A percentile compares a stretch with the other conserved stretches of the same genome.
These are phyloP conservation scores for Clunio marinus DNA, from an alignment of 2,888 invertebrate genomes.

Conservation along the genomic window DNA sequence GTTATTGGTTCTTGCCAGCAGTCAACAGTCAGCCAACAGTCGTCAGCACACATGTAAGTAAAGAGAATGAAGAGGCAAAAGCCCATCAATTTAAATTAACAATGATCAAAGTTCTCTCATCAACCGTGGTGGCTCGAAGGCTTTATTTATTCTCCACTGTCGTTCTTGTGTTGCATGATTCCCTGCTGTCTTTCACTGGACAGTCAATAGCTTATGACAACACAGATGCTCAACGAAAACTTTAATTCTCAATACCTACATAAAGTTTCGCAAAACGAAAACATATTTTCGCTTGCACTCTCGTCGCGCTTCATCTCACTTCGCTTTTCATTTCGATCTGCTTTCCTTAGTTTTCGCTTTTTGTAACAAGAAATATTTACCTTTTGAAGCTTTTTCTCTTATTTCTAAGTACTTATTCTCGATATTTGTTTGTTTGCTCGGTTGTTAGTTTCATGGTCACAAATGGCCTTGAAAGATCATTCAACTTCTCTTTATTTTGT, in stretches of 20 bases:
- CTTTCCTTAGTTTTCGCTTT: neutral
- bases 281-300: neutral
- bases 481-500: neutral
- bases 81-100: slow-evolving; percentile 34
- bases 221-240: neutral
- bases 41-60: neutral
- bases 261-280: neutral
- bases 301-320: too few relatives aligned
- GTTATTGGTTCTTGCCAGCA: too few relatives aligned
- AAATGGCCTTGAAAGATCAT: slow-evolving; percentile 34
- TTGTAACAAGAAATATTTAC: neutral
- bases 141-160: slow-evolving; percentile 15
- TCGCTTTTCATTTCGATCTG: neutral
- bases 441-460: slow-evolving; percentile 23
- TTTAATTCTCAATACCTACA: slow-evolving; percentile 10
- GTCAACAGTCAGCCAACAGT: too few relatives aligned
- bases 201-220: neutral
- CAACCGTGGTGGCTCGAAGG: slow-evolving; percentile 19
- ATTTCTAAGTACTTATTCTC: neutral
- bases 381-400: neutral
- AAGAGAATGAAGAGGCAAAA: neutral
- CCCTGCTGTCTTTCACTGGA: neutral
- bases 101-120: slow-evolving; percentile 33
- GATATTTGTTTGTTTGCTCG: neutral
- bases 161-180: slow-evolving; percentile 10